A percentile compares a stretch with the other conserved stretches of the same genome.
phyloP scores from a whole-genome alignment of 2,797 vertebrate genomes.

The Sarcophilus harrisii region DNA sequence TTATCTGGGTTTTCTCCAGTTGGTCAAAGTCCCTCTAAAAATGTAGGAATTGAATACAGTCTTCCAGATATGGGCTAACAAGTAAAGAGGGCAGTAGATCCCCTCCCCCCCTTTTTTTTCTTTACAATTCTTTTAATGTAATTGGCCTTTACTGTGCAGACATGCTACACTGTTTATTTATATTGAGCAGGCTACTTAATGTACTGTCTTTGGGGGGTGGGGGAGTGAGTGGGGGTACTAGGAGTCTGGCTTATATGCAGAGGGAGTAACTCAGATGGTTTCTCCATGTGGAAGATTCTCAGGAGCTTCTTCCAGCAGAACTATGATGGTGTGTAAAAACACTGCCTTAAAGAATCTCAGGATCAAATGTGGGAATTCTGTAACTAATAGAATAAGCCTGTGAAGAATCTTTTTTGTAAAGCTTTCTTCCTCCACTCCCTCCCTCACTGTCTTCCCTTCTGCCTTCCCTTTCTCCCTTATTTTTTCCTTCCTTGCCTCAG shows the following conservation, averaged over 20 bases:
- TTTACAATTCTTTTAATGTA: not conserved
- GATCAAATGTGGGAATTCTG: not conserved
- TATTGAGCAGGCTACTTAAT: not conserved
- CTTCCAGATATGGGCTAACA: not conserved
- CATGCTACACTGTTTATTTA: not conserved
- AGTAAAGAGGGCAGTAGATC: not conserved
- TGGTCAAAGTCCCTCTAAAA: not conserved
- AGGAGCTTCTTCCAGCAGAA: not conserved
- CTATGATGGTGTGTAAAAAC: not conserved
- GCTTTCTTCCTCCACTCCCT: too few relatives aligned
- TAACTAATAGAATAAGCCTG: not conserved
- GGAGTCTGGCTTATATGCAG: not conserved
- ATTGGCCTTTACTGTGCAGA: not conserved
- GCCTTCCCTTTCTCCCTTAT: too few relatives aligned
- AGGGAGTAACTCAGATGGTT: not conserved
- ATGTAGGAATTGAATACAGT: not conserved
- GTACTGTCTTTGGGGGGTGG: not conserved
- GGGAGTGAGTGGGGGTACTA: not conserved
- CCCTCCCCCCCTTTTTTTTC: not conserved
- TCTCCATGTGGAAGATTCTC: not conserved
- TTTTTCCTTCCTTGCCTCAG: too few relatives aligned
- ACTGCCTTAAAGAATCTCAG: not conserved
- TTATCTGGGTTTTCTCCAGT: not conserved
- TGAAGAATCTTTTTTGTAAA: not conserved
- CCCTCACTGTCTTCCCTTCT: too few relatives aligned